Base-by-base conservation (phyloP, 2,797 vertebrate species). In the Helostoma temminkii region DNA sequence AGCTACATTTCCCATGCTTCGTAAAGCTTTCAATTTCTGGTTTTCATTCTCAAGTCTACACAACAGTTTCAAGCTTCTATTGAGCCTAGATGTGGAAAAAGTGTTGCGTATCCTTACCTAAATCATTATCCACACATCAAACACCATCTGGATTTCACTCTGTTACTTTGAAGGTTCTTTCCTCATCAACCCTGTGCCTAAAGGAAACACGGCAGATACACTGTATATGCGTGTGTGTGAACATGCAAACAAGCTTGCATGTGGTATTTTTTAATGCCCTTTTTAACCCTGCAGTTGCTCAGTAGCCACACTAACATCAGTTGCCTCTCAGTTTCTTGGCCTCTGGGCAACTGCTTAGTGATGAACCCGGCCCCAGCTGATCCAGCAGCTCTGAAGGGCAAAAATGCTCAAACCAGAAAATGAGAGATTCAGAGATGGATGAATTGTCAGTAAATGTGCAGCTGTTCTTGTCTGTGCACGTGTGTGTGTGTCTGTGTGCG, bases 51-150 rank as follows among this genome's bases (percentile, higher is more conserved):
- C 43, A 18, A 46, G 41, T 78, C 76, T 58, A 41, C 74, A 71
- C 55, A 75, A 73, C 68, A 56, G 76, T 77, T 73, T 59, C 32
- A 53, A 69, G 78, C 62, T 66, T 78, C 55, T 56, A 9, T 81
- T 56, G 58, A 58, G 74, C 66, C 62, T 21, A 66, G 42, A 77
- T 80, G 66, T 71, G 76, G 74, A 61, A 77, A 85, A 88, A 81
- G 72, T 86, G 60, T 87, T 84, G 72, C 74, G 5, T 65, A 59
- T 64, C 87, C 80, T 82, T 67, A 90, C 88, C 90, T 88, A 88
- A 92, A 89, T 92, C 89, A 91, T 93, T 92, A 92, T 86, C 86
- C 90, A 69, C 83, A 91, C 89, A 93, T 93, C 90, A 92, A 89
- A 92, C 86, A 61, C 81, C 83, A 84, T 89, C 86, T 80, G 85